Evolutionary conservation across 2,888 invertebrate species (phyloP), one percentile per base, ranked within the genome.

Genomic region (Pedicia rivosa): DNA sequence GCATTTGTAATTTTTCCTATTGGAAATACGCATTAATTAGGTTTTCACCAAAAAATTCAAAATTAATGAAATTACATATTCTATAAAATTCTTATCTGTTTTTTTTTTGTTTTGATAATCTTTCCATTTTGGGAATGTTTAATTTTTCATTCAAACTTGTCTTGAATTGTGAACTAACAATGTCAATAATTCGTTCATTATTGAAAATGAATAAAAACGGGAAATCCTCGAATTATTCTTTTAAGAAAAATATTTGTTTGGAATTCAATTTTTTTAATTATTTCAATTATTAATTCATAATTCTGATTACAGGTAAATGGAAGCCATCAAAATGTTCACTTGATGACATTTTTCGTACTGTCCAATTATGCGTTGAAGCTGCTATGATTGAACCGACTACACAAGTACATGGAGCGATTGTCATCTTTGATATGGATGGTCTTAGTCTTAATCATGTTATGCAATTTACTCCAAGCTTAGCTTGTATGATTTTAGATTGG

Each of bases 371-470:
- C 1, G 58, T 84, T 36, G 75, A 80, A 54, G 74, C 78, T 0
- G 81, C 81, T 0, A 74, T 82, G 68, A 65, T 67, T n/a, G 86
- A 87, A 53, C 80, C 82, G 0, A 64, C 62, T 46, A 81, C 84
- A 0, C 86, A 86, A 62, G 71, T 86, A 38, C 68, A 70, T 41
- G 86, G 86, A 1, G 74, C 75, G 10, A 65, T 75, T 38, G 74
- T 80, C 13, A 68, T 86, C 27, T 59, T 86, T 35, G 80, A 86
- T 53, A 72, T 82, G 71, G 74, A 78, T 40, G 83, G 80, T 0
- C 60, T 86, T 5, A 67, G 76, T 1, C 61, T 86, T 44, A 66
- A 64, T 17, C 86, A 87, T 39, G 69, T 83, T 2, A 65, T 72
- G 59, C 79, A 84, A 49, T 77, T 83, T 53, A 78, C 80, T 2